Base-by-base conservation (phyloP, 2,797 vertebrate species). In the Notolepis coatsorum region DNA sequence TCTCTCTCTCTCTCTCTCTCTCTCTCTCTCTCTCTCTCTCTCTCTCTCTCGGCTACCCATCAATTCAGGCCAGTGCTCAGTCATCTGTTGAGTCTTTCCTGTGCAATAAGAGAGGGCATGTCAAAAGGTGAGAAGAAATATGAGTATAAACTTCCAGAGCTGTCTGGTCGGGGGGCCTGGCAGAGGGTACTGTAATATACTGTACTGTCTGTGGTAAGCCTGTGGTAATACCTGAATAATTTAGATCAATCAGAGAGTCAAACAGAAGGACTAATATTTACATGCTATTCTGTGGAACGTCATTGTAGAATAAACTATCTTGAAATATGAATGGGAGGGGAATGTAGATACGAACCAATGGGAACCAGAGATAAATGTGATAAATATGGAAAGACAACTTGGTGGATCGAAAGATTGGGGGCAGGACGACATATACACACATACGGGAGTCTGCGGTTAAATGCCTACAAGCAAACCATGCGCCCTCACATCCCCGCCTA, bases 301-400 rank as follows among this genome's bases (percentile, higher is more conserved):
- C 49, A 49, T 30, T 48, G 21, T 30, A 76, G 69, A 70, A 66
- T 6, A 50, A 65, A 61, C 27, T 21, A 18, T 47, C 13, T 62
- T 76, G 71, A 58, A 57, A 48, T 46, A 61, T 46, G 45, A 51
- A 30, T 23, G 66, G n/a, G n/a, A 48, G 60, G 45, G 57, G 17
- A n/a, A 65, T 77, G 75, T 80, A 64, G 37, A 21, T 55, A 23
- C 3, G 17, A 28, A 71, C 41, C 59, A 62, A 76, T 62, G 74
- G 77, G 76, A 76, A 77, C 46, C 18, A 17, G 55, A 38, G 78
- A 73, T 76, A 80, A 81, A 81, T 8, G 41, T 75, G 65, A 66
- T 71, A 68, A 54, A 76, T 43, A 46, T 58, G 52, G 61, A 54
- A 39, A 28, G 2, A 4, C 21, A 37, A 51, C 9, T 42, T 8